Evolutionary conservation across 1,140 invertebrate genomes (phyloP).

Genomic region (Armadillidium nasatum): DNA sequence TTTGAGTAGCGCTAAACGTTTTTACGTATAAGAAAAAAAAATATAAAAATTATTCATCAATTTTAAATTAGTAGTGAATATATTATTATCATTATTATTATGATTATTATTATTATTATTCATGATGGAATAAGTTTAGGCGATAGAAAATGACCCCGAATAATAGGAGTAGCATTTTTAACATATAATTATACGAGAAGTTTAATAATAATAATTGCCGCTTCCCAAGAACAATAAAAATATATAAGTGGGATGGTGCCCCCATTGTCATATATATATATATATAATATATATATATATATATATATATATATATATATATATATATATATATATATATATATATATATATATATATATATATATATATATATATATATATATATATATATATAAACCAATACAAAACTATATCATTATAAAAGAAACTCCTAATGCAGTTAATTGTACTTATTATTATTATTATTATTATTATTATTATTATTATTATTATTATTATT

Average conservation of each 20-base stretch:
- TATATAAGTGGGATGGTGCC: too few species aligned
- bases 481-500: constrained; percentile 1
- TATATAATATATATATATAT: not conserved
- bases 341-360: constrained; percentile 4
- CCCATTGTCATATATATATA: not conserved
- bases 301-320: constrained; percentile 9
- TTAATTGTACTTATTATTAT: not conserved
- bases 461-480: constrained; percentile 13
- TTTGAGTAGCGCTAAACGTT: constrained; percentile 61
- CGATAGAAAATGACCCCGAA: not conserved
- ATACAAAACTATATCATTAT: not conserved
- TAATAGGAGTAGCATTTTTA: not conserved
- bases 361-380: constrained; percentile 11
- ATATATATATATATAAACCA: constrained; percentile 4
- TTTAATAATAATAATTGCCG: too few species aligned
- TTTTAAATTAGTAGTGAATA: too few species aligned
- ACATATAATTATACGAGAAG: not conserved
- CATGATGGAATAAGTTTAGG: not conserved
- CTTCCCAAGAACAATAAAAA: too few species aligned
- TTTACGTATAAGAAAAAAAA: not conserved
- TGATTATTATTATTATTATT: constrained; percentile 4
- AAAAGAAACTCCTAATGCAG: not conserved
- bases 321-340: constrained; percentile 15
- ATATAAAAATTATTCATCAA: not conserved
- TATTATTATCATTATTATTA: not conserved